Conservation (phyloP, 2,797 vertebrate genomes). For the Capromys pilorides region DNA sequence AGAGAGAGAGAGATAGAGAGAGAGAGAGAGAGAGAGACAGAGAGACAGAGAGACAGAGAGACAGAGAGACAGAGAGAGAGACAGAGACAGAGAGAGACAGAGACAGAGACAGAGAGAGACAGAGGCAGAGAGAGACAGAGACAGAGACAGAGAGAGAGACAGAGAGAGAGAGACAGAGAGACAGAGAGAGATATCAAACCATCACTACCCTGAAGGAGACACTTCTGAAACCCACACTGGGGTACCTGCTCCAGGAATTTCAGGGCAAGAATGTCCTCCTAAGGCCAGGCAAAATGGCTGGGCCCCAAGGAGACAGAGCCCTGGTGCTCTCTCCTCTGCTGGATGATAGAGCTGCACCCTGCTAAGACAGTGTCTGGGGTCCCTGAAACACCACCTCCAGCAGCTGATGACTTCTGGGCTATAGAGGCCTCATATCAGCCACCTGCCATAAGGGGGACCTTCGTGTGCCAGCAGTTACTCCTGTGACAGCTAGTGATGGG, state of each 20-base stretch:
- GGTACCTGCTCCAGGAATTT: not conserved
- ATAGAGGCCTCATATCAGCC: conserved; percentile 33
- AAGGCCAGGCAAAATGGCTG: not conserved
- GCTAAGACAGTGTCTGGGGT: not conserved
- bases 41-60: no score
- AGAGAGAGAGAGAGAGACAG: no score
- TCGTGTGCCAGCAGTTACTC: conserved; percentile 73
- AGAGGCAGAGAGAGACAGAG: no score
- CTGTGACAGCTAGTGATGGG: conserved; percentile 70
- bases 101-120: no score
- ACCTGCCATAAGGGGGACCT: conserved; percentile 67
- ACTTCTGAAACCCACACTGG: not conserved
- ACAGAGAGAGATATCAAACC: no score
- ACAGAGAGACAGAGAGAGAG: no score
- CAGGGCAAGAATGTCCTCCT: not conserved
- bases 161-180: no score
- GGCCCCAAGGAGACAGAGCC: not conserved
- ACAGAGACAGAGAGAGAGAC: not conserved
- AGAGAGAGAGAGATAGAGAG: no score
- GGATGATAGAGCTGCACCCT: not conserved
- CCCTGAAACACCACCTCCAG: conserved; percentile 25
- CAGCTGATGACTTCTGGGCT: conserved; percentile 44
- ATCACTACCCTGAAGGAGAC: no score
- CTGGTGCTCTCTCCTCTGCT: conserved; percentile 7
- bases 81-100: no score